These are phyloP conservation scores for Phlogophora meticulosa DNA, from an alignment of 2,888 invertebrate species.

Conservation along the genomic window DNA sequence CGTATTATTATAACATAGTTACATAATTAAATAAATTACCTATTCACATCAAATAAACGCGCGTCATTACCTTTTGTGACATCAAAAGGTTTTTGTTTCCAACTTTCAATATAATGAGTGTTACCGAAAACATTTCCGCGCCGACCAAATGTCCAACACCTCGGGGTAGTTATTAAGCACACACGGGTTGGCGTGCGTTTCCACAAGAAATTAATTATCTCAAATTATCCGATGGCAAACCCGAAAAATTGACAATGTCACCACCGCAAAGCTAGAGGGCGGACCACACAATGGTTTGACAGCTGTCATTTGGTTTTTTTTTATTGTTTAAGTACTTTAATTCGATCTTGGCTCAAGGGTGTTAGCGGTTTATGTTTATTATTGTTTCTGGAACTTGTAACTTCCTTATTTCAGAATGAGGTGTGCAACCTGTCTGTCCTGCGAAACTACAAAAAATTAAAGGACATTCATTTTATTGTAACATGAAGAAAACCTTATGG, in stretches of 20 bases:
- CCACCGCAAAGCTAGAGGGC: constrained; percentile 66
- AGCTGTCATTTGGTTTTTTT: constrained; percentile 70
- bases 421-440: background rate
- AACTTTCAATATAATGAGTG: constrained; percentile 65
- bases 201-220: constrained; percentile 73
- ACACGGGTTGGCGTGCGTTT: constrained; percentile 60
- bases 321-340: constrained; percentile 26
- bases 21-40: constrained; percentile 50
- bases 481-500: background rate
- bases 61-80: constrained; percentile 46
- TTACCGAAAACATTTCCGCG: constrained; percentile 69
- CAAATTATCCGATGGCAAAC: constrained; percentile 56
- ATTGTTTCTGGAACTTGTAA: constrained; percentile 25
- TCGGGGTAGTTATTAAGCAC: constrained; percentile 74
- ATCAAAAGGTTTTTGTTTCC: constrained; percentile 50
- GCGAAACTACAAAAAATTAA: too few relatives aligned
- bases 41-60: constrained; percentile 61
- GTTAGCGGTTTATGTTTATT: constrained; percentile 22
- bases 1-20: constrained; percentile 19
- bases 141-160: constrained; percentile 82
- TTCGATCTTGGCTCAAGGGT: constrained; percentile 50
- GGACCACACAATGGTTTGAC: constrained; percentile 77
- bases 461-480: too few relatives aligned
- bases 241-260: constrained; percentile 68
- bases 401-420: constrained; percentile 17